Base-by-base conservation (phyloP, 2,113 vertebrate species). In the Microtus oregoni region DNA sequence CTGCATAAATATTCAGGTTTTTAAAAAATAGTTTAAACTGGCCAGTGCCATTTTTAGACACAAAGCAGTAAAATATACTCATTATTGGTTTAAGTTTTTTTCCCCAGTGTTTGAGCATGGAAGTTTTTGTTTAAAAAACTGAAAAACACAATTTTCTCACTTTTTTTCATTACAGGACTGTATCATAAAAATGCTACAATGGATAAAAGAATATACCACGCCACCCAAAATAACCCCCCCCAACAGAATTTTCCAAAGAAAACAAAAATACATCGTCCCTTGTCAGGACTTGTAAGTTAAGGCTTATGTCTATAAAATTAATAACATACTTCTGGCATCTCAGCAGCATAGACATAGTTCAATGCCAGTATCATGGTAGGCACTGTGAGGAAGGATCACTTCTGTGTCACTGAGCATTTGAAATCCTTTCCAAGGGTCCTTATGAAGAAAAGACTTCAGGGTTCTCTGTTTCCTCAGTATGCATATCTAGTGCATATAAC, bases 11-110 rank as follows among this genome's bases (percentile, higher is more conserved):
- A 98, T 95, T 98, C 93, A 96, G 73, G 97, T 98, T 98, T 98
- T 98, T 98, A 98, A 98, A 98, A 98, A 98, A 98, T 97, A 98
- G 96, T 97, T 97, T 96, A 98, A 97, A 98, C 96, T 98, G 98
- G 97, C 91, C 96, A 98, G 97, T 97, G 89, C 96, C 97, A 95
- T 98, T 98, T 99, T 99, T 99, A 98, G 98, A 97, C 79, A 92
- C 85, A 93, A 97, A 79, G 63, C 81, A 98, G 97, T 97, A 98
- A 97, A 98, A 98, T 89, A 70, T 24, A 86, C 94, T 97, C 97
- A 97, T 97, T 95, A 72, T 96, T 98, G 97, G 86, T 61, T 96
- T 98, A 87, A 96, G 89, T 97, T 97, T 86, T 55, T 98, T n/a
- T 85, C 94, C 58, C 19, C 19, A 86, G 93, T 94, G 94, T 97